Evolutionary conservation across 30 jellyfish, hydroid and myxozoan species (phyloP), one percentile per base, ranked within the genome.

Genomic region (Mastigias papua): DNA sequence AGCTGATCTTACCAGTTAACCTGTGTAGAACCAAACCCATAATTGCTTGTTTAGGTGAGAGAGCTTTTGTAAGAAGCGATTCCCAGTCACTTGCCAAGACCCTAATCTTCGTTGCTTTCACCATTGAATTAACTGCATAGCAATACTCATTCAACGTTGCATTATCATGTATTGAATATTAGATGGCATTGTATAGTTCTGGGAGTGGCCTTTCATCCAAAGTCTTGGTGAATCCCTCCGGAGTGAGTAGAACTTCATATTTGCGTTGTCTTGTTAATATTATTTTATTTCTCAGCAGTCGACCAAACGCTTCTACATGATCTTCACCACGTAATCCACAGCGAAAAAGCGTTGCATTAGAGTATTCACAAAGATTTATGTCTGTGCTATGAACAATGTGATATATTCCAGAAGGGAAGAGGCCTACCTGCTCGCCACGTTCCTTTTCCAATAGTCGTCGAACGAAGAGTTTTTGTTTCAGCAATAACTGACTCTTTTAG

Each of bases 41-140:
- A 0, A 82, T 69, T 6, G 64, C 85, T 76, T 82, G 92, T 31
- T 69, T 81, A 1, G 92, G 85, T 17, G 74, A 66, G 67, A 74
- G 73, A 35, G 66, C 37, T 54, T 82, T 64, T 20, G 85, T 64
- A 1, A 82, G 30, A 48, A 64, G 85, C 15, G 46, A 33, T 60
- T 82, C 76, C 92, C 92, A 82, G 37, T 82, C 92, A 48, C 85
- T 64, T n/a, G 92, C 92, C 0, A 82, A 32, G 35, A 77, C 66
- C 92, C 92, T 65, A 37, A 82, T 82, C 77, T 82, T 69, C 20
- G 62, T 63, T n/a, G 92, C 86, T 63, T 30, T 33, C n/a, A 20
- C 34, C 23, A 17, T 31, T 34, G 42, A 65, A 37, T 20, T 46
- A 8, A 29, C 30, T 42, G 29, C 66, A 63, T 80, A 80, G 25